phyloP scores from a whole-genome alignment of 2,888 invertebrate genomes.

The Synergus laeviventris region DNA sequence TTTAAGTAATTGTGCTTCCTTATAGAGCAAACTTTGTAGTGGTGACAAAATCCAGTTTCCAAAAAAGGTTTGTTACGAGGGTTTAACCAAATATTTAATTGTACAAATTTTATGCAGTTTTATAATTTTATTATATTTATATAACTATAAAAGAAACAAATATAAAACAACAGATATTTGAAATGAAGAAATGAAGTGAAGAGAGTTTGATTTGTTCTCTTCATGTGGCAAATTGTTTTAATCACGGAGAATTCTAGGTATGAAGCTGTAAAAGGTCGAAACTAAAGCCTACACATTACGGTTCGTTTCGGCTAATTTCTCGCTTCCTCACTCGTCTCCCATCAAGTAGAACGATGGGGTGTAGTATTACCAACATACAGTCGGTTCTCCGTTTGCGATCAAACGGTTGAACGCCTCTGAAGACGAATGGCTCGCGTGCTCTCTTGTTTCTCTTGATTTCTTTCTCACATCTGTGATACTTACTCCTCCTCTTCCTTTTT shows the following conservation, averaged over 20 bases:
- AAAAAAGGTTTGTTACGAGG: too few species aligned
- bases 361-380: constrained; percentile 49
- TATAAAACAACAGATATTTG: background rate
- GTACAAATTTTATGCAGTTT: too few species aligned
- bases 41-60: too few species aligned
- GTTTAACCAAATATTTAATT: too few species aligned
- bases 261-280: constrained; percentile 37
- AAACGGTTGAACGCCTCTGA: constrained; percentile 68
- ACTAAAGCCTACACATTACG: constrained; percentile 2
- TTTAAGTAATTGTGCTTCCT: too few species aligned
- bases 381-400: constrained; percentile 53
- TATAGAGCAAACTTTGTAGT: too few species aligned
- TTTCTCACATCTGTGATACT: constrained; percentile 43
- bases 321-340: constrained; percentile 42
- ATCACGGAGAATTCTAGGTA: constrained; percentile 34
- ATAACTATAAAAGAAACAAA: too few species aligned
- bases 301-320: constrained; percentile 41
- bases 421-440: constrained; percentile 67
- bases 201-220: background rate
- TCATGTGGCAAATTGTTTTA: background rate
- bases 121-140: too few species aligned
- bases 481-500: constrained; percentile 6
- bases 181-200: background rate
- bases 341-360: constrained; percentile 47
- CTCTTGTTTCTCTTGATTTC: constrained; percentile 62